phyloP scores from a whole-genome alignment of 2,113 vertebrate species.

The Acanthochromis polyacanthus region DNA sequence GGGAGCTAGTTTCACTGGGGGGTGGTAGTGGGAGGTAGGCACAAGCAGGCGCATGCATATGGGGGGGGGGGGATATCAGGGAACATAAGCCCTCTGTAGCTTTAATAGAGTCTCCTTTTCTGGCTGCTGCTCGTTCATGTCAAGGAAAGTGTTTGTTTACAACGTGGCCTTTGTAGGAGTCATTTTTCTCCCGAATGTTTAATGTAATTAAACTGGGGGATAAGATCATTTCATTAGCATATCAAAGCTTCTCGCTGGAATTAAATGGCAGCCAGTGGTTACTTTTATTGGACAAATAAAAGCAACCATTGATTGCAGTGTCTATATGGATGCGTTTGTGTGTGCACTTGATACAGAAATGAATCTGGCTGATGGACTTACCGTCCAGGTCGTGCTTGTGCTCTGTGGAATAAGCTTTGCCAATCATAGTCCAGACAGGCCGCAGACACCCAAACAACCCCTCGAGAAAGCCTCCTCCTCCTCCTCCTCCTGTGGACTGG shows the following conservation, averaged over 20 bases:
- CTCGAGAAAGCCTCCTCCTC: constrained; percentile 92
- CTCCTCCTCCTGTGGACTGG: constrained; percentile 88
- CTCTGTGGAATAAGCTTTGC: constrained; percentile 95
- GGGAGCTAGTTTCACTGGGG: constrained; percentile 71
- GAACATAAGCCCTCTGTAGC: constrained; percentile 68
- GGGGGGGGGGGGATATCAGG: constrained; percentile 33
- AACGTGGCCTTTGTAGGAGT: constrained; percentile 61
- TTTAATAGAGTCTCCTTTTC: constrained; percentile 65
- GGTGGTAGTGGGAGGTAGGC: constrained; percentile 48
- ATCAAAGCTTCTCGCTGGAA: constrained; percentile 52
- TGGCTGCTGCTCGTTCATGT: constrained; percentile 53
- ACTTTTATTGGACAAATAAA: constrained; percentile 39
- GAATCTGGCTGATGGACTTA: constrained; percentile 70
- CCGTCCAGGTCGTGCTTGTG: constrained; percentile 93
- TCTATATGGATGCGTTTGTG: background rate
- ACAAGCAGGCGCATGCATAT: constrained; percentile 45
- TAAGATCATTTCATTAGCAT: constrained; percentile 68
- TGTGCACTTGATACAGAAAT: constrained; percentile 6
- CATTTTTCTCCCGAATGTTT: constrained; percentile 64
- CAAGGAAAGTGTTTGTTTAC: constrained; percentile 73
- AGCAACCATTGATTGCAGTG: constrained; percentile 14
- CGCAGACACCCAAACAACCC: constrained; percentile 94
- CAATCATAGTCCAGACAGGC: constrained; percentile 97
- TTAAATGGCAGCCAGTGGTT: constrained; percentile 38
- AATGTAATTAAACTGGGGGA: constrained; percentile 71